Evolutionary conservation across 2,888 invertebrate genomes (phyloP), one percentile per base, ranked within the genome.

Genomic region (Philaethria dido): DNA sequence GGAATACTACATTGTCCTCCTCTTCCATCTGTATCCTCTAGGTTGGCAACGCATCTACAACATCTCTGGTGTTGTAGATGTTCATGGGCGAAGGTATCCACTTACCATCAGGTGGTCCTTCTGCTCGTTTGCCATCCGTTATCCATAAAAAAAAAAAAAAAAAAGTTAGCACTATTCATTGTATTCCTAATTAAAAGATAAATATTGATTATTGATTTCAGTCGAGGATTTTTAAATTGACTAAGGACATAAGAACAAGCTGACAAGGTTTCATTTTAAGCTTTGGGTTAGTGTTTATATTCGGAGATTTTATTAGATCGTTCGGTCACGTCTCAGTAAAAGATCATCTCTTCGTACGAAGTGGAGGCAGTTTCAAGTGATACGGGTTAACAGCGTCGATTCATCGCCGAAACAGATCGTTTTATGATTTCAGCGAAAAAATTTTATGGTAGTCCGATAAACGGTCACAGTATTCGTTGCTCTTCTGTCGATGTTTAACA

Each of bases 251-350:
- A n/a, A n/a, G n/a, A n/a, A n/a, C n/a, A n/a, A n/a, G n/a, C n/a
- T n/a, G n/a, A n/a, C n/a, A n/a, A n/a, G n/a, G 14, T 50, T 39
- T 47, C 36, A 86, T 85, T 86, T 88, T 83, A 83, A 85, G 79
- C 78, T 75, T 76, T 74, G 78, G 80, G 78, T 77, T 77, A 78
- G 75, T 76, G 78, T 77, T 68, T 77, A 77, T 76, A 73, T 79
- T 86, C 76, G 78, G 80, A 82, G 86, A 86, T 88, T 89, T 89
- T 90, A 89, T 88, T 85, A 83, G 82, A 78, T 77, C 80, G 78
- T 80, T 85, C 83, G 85, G 87, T 89, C 90, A 90, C 89, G 89
- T 89, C 81, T 77, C 79, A 74, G 79, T 79, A 77, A 84, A 85
- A 87, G 84, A 88, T 86, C 87, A 86, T 80, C 82, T 83, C 72